Percentiles rank a stretch among this genome's conserved stretches.
These are phyloP conservation scores for Apis mellifera DNA, from an alignment of 1,140 invertebrate genomes.

Conservation along the genomic window Amel_HAv3.1 CM009932.2:6010001-6010500, in stretches of 20 bases:
- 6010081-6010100: neutral
- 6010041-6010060: conserved; percentile 55
- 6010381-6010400: conserved; percentile 41
- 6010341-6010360: neutral
- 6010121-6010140: neutral
- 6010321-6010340: neutral
- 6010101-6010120: neutral
- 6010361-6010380: conserved; percentile 2
- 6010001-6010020: conserved; percentile 63
- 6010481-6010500: conserved; percentile 19
- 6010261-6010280: neutral
- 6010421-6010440: conserved; percentile 41
- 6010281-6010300: too few relatives aligned
- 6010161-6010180: neutral
- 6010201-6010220: too few relatives aligned
- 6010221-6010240: too few relatives aligned
- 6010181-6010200: too few relatives aligned
- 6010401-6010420: conserved; percentile 47
- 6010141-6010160: neutral
- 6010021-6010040: conserved; percentile 34
- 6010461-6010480: conserved; percentile 26
- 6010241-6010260: neutral
- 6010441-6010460: conserved; percentile 45
- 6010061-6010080: neutral
- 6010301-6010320: neutral